Evolutionary conservation across 1,140 invertebrate species (phyloP).

Genomic region (Hylaeus anthracinus): DNA sequence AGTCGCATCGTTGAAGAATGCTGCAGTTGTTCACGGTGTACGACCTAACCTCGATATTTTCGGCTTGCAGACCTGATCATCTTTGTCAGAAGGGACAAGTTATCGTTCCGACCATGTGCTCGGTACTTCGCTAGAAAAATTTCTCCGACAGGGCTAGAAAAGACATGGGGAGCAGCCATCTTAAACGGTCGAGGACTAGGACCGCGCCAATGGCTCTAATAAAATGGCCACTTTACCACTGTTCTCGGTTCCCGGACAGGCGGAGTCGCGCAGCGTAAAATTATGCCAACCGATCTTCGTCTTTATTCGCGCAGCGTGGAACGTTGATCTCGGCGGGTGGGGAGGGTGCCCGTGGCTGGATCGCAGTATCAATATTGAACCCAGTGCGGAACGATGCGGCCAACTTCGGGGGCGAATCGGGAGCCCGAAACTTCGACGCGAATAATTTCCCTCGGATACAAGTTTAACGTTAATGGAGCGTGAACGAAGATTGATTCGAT

Average conservation of each 20-base stretch:
- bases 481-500: slow-evolving; percentile 28
- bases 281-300: slow-evolving; percentile 9
- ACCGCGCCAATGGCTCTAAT: not conserved
- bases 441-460: slow-evolving; percentile 19
- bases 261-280: not conserved
- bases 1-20: no score
- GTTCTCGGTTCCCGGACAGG: not conserved
- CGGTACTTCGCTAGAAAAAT: slow-evolving; percentile 4
- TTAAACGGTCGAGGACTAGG: not conserved
- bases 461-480: slow-evolving; percentile 37
- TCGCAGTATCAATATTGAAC: slow-evolving; percentile 13
- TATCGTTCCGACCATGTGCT: no score
- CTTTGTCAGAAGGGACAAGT: no score
- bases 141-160: not conserved
- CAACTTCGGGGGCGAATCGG: slow-evolving; percentile 12
- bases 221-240: slow-evolving; percentile 16
- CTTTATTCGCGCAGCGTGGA: not conserved
- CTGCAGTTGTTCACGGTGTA: no score
- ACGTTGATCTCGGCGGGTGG: not conserved
- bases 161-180: not conserved
- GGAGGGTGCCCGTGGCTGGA: not conserved
- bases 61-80: no score
- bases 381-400: not conserved
- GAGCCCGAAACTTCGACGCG: slow-evolving; percentile 24
- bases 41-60: no score